Base-by-base conservation (phyloP, 2,888 invertebrate species). In the Drosophila paramelanica region DNA sequence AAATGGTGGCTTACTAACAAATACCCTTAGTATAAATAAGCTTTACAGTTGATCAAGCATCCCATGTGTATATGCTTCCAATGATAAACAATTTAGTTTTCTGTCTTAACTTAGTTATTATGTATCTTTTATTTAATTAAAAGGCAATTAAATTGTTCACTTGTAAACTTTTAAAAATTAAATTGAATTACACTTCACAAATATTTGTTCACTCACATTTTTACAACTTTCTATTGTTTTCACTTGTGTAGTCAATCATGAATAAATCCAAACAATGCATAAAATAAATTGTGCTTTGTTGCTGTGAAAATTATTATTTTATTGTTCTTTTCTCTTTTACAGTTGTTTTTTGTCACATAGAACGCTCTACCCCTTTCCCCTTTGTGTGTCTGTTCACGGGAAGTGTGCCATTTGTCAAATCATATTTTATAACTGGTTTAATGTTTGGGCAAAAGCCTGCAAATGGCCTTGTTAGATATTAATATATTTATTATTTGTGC, bases 361-460 rank as follows among this genome's bases (percentile, higher is more conserved):
- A 64, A 46, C 57, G 61, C 23, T 55, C 45, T 67, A 41, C 39
- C n/a, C 45, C 47, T n/a, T 31, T 10, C 8, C 47, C 36, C 31
- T 36, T 23, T 23, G 23, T 53, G 38, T 39, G 14, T 20, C 10
- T 59, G 58, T 57, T 66, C 67, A 70, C 67, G 76, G 85, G 79
- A 87, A 79, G 53, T 55, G 25, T 55, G 70, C 61, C 68, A 81
- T 84, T 87, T 82, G 88, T 87, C 82, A 81, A 77, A 72, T 57
- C 42, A 45, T 38, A 49, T 67, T 67, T 58, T 67, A 47, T 47
- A 39, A 13, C 50, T 45, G 27, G n/a, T 43, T 61, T 53, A 25
- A 36, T 57, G 27, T 57, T 33, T 39, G 49, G 36, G 33, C 14
- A 52, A 60, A 33, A 38, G 23, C 36, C 5, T 41, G 25, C 36